Evolutionary conservation across 2,797 vertebrate genomes (phyloP).

Genomic region (Phataginus tricuspis): DNA sequence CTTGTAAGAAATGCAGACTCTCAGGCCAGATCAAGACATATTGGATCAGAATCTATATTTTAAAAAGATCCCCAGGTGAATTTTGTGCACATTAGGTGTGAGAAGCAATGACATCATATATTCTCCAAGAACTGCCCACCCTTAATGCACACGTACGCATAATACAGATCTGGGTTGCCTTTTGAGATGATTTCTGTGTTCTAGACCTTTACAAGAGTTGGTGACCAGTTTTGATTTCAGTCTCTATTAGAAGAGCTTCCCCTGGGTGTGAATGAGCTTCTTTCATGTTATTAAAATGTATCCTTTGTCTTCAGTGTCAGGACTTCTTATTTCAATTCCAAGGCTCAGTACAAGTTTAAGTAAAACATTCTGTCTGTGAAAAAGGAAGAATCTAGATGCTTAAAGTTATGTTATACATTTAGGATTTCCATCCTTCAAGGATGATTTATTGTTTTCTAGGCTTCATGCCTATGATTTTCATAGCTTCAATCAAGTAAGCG

Average conservation of each 20-base stretch:
- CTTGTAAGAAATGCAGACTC: background rate
- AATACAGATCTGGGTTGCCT: background rate
- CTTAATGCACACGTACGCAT: accelerated
- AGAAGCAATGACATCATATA: background rate
- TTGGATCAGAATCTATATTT: background rate
- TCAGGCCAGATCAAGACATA: background rate
- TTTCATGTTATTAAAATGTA: background rate
- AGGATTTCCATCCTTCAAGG: background rate
- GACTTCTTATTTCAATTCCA: background rate
- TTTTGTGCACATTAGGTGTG: background rate
- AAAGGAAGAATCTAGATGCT: background rate
- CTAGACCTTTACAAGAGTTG: background rate
- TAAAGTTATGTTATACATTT: background rate
- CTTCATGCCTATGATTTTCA: background rate
- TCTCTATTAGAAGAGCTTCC: background rate
- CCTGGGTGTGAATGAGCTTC: background rate
- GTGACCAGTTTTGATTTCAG: background rate
- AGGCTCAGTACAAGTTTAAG: background rate
- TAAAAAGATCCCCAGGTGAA: background rate
- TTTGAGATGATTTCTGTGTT: background rate
- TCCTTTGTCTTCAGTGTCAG: background rate
- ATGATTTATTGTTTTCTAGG: background rate
- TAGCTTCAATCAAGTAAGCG: background rate
- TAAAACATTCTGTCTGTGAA: background rate
- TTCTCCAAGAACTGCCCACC: background rate